Evolutionary conservation across 2,888 invertebrate genomes (phyloP).

Genomic region (Synergus itoensis): DNA sequence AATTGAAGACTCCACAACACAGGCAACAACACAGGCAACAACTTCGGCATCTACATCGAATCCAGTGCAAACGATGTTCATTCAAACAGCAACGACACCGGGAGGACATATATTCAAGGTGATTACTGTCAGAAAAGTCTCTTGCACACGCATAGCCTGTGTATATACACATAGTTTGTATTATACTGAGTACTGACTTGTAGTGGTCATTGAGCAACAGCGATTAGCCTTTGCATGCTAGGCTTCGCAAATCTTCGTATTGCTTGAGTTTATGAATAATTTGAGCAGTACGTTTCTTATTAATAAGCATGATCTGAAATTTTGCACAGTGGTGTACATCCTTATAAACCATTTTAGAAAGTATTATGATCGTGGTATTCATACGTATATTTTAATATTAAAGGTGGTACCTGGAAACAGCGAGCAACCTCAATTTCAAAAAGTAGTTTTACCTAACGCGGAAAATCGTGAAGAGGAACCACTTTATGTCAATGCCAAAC

Average conservation of each 20-base stretch:
- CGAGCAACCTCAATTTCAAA: conserved; percentile 80
- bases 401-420: conserved; percentile 81
- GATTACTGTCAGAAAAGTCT: conserved; percentile 74
- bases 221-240: conserved; percentile 46
- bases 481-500: conserved; percentile 98
- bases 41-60: conserved; percentile 78
- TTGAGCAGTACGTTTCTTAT: neutral
- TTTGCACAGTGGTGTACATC: too few relatives aligned
- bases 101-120: conserved; percentile 88
- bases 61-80: conserved; percentile 78
- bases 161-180: conserved; percentile 69
- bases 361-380: neutral
- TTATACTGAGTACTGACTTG: conserved; percentile 73
- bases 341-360: too few relatives aligned
- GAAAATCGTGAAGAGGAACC: conserved; percentile 95
- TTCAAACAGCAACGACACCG: conserved; percentile 71
- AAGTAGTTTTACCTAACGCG: conserved; percentile 82
- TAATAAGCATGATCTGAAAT: neutral
- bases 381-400: neutral
- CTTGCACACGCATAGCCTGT: conserved; percentile 72
- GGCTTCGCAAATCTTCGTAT: conserved; percentile 73
- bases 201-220: conserved; percentile 73
- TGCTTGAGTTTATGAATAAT: neutral
- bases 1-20: conserved; percentile 79
- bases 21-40: conserved; percentile 74